Conservation (phyloP, 2,888 invertebrate genomes). For the Subacronicta megacephala region DNA sequence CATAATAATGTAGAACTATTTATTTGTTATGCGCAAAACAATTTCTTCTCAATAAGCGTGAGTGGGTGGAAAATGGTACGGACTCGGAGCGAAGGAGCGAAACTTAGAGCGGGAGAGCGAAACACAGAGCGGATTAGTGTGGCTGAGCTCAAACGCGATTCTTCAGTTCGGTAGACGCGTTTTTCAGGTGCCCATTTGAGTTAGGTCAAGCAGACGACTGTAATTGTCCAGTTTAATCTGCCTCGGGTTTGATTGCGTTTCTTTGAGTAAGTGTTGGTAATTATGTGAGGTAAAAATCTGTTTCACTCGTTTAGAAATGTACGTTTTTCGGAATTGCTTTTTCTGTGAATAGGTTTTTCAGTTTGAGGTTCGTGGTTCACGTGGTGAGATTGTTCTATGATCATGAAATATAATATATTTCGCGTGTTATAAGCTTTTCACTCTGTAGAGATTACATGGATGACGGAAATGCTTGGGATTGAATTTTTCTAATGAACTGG, state of each 20-base stretch:
- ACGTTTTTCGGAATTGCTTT: neutral
- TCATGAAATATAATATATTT: no score
- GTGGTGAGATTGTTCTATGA: no score
- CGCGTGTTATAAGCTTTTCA: no score
- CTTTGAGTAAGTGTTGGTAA: slow-evolving; percentile 7
- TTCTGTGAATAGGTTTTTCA: neutral
- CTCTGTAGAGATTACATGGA: no score
- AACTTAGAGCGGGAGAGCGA: slow-evolving; percentile 14
- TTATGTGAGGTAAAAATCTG: neutral
- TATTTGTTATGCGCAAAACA: slow-evolving; percentile 28
- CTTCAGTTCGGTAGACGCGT: slow-evolving; percentile 24
- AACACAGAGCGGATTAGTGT: slow-evolving; percentile 36
- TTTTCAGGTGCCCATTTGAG: slow-evolving; percentile 16
- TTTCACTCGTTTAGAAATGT: neutral
- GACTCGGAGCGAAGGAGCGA: slow-evolving; percentile 12
- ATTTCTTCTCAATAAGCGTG: slow-evolving; percentile 7
- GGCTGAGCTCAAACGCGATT: slow-evolving; percentile 32
- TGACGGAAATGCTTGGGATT: no score
- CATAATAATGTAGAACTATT: no score
- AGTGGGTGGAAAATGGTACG: slow-evolving; percentile 31
- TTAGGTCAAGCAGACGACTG: slow-evolving; percentile 11
- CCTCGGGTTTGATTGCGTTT: slow-evolving; percentile 16
- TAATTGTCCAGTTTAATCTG: slow-evolving; percentile 26
- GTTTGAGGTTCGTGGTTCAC: neutral
- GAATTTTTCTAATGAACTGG: no score